Percentiles rank a stretch among this genome's conserved stretches.
Evolutionary conservation across 2,888 invertebrate genomes (phyloP).

Genomic region (Lordiphosa andalusiaca): DNA sequence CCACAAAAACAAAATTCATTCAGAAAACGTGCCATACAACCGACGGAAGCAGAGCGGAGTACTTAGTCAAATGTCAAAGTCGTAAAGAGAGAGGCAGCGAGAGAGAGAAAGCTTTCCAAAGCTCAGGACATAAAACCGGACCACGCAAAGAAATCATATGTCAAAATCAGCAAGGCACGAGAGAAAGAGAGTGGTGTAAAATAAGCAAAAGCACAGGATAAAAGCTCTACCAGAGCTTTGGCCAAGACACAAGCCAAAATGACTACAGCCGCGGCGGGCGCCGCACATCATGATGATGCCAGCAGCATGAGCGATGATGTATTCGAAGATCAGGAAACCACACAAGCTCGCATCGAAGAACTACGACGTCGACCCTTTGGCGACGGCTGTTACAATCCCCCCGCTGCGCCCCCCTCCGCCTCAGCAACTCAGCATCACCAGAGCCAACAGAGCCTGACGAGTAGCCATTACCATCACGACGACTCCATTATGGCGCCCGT

Average conservation of each 20-base stretch:
- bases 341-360: slow-evolving; percentile 76
- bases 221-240: slow-evolving; percentile 33
- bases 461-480: slow-evolving; percentile 65
- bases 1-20: slow-evolving; percentile 58
- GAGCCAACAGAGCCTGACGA: slow-evolving; percentile 61
- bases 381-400: slow-evolving; percentile 71
- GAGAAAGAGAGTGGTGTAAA: slow-evolving; percentile 3
- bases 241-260: slow-evolving; percentile 54
- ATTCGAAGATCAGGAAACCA: slow-evolving; percentile 85
- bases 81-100: slow-evolving; percentile 16
- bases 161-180: slow-evolving; percentile 10
- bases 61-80: slow-evolving; percentile 65
- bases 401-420: slow-evolving; percentile 55
- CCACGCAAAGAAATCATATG: slow-evolving; percentile 17
- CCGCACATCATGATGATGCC: slow-evolving; percentile 83
- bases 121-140: slow-evolving; percentile 16
- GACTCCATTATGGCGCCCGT: slow-evolving; percentile 63
- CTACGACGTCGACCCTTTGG: slow-evolving; percentile 71
- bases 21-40: slow-evolving; percentile 70
- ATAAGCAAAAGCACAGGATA: slow-evolving; percentile 26
- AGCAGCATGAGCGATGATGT: slow-evolving; percentile 89
- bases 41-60: slow-evolving; percentile 40
- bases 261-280: slow-evolving; percentile 31
- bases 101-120: slow-evolving; percentile 9
- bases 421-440: slow-evolving; percentile 49